phyloP scores from a whole-genome alignment of 2,888 invertebrate genomes.

The Idaea straminata region DNA sequence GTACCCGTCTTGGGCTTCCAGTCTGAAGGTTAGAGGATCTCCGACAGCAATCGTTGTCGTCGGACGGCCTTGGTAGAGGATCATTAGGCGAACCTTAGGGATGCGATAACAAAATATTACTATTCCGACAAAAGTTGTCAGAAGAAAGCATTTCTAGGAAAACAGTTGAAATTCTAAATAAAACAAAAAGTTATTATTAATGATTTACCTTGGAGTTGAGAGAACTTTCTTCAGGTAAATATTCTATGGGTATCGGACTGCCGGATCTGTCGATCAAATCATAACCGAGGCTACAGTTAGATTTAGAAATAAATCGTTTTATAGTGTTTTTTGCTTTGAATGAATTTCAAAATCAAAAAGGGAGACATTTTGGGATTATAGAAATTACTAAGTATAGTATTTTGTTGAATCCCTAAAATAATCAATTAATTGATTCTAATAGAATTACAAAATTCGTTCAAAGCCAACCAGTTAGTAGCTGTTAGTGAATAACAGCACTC shows the following conservation, averaged over 20 bases:
- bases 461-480: constrained; percentile 76
- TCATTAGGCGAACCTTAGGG: constrained; percentile 84
- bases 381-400: background rate
- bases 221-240: constrained; percentile 94
- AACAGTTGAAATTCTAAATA: too few species aligned
- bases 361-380: background rate
- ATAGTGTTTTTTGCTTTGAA: constrained; percentile 56
- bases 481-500: constrained; percentile 78
- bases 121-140: too few species aligned
- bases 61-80: constrained; percentile 93
- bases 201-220: constrained; percentile 85
- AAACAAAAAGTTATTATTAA: background rate
- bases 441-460: constrained; percentile 53
- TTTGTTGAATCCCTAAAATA: background rate
- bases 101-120: background rate
- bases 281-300: constrained; percentile 73
- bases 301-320: constrained; percentile 44
- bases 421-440: background rate
- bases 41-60: constrained; percentile 97
- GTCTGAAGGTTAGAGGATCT: constrained; percentile 92
- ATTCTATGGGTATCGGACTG: constrained; percentile 95
- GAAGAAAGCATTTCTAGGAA: too few species aligned
- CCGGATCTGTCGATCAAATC: constrained; percentile 86
- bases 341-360: constrained; percentile 39
- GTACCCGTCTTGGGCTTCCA: constrained; percentile 94